A percentile compares a stretch with the other conserved stretches of the same genome.
phyloP scores from a whole-genome alignment of 2,888 invertebrate species.

The Dexiosoma caninum region DNA sequence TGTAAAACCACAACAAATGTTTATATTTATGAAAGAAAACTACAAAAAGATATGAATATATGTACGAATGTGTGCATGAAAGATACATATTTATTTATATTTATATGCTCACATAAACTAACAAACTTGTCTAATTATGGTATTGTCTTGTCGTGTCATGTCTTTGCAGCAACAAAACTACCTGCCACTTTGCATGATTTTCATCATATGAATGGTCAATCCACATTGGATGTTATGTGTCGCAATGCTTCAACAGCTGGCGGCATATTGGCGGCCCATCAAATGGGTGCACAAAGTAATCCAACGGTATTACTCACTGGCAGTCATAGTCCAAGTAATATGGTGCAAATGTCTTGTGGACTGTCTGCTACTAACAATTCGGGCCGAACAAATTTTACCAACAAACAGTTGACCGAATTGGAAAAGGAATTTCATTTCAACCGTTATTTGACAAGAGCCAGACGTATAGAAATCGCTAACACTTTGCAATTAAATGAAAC shows the following conservation, averaged over 20 bases:
- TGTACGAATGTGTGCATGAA: not conserved
- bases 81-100: not conserved
- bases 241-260: constrained; percentile 55
- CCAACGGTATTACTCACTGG: constrained; percentile 74
- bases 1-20: constrained; percentile 66
- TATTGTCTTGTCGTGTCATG: constrained; percentile 59
- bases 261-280: constrained; percentile 57
- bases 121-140: constrained; percentile 61
- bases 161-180: constrained; percentile 82
- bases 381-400: constrained; percentile 98
- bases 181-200: constrained; percentile 80
- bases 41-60: constrained; percentile 56
- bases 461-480: constrained; percentile 98
- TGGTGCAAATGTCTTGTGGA: constrained; percentile 65
- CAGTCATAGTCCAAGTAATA: constrained; percentile 73
- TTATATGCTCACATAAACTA: constrained; percentile 52
- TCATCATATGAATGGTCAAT: constrained; percentile 72
- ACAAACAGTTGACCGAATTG: constrained; percentile 98
- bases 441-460: constrained; percentile 97
- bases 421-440: constrained; percentile 99
- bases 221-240: constrained; percentile 59
- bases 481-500: constrained; percentile 97
- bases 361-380: constrained; percentile 83
- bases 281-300: constrained; percentile 48
- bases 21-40: constrained; percentile 59